A percentile compares a stretch with the other conserved stretches of the same genome.
Evolutionary conservation across 2,888 invertebrate genomes (phyloP).

Genomic region (Xiphydria camelus): DNA sequence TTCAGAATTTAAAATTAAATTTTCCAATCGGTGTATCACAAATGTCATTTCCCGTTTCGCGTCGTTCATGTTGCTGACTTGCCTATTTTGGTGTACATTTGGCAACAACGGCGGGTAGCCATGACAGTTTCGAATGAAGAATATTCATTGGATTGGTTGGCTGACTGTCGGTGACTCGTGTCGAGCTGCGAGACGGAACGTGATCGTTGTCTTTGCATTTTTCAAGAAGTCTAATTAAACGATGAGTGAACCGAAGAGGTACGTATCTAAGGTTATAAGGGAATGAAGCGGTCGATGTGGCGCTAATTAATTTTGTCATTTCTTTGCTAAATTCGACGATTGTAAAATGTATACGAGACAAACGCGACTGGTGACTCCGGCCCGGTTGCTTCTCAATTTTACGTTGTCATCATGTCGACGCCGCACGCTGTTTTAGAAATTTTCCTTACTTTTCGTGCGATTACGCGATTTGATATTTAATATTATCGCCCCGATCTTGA

Average conservation of each 20-base stretch:
- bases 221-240: constrained; percentile 27
- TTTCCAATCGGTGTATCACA: too few relatives aligned
- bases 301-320: too few relatives aligned
- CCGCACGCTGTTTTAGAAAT: constrained; percentile 17
- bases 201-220: constrained; percentile 29
- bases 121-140: constrained; percentile 3
- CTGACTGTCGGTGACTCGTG: neutral
- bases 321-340: constrained; percentile 14
- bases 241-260: constrained; percentile 54
- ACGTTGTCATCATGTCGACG: constrained; percentile 60
- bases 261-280: too few relatives aligned
- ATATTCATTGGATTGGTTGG: neutral
- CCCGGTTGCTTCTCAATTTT: constrained; percentile 51
- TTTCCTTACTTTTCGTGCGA: neutral
- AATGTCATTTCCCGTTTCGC: too few relatives aligned
- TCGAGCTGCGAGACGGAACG: neutral
- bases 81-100: neutral
- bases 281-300: too few relatives aligned
- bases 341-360: constrained; percentile 14
- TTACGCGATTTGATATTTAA: too few relatives aligned
- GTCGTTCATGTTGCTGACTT: too few relatives aligned
- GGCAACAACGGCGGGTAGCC: neutral
- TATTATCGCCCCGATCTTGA: too few relatives aligned
- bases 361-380: constrained; percentile 38
- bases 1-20: too few relatives aligned